Evolutionary conservation across 2,888 invertebrate species (phyloP).

Genomic region (Tipula confusa): DNA sequence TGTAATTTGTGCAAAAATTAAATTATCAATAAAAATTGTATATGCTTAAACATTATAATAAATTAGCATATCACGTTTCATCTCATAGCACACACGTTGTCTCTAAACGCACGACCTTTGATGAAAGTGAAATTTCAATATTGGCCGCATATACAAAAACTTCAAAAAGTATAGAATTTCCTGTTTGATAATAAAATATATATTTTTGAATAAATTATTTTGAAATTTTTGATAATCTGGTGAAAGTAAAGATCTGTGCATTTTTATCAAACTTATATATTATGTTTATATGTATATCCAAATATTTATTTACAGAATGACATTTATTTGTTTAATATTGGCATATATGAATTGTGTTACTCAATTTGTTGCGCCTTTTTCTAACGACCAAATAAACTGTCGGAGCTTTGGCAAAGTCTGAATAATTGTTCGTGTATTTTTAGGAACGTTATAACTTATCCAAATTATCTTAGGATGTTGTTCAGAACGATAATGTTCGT

Average conservation of each 20-base stretch:
- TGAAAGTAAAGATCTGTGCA: not conserved
- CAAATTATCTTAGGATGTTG: too few relatives aligned
- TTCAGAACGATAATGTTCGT: too few relatives aligned
- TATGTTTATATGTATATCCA: not conserved
- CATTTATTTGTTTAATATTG: not conserved
- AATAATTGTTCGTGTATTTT: too few relatives aligned
- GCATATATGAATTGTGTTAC: too few relatives aligned
- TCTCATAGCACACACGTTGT: not conserved
- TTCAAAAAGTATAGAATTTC: not conserved
- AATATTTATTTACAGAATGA: not conserved
- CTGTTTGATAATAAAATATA: not conserved
- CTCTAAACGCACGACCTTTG: not conserved
- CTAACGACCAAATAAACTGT: too few relatives aligned
- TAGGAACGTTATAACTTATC: too few relatives aligned
- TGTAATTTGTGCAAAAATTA: not conserved
- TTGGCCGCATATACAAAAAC: not conserved
- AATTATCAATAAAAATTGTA: not conserved
- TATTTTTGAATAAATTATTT: slow-evolving; percentile 4
- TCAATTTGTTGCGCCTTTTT: too few relatives aligned
- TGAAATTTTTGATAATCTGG: not conserved
- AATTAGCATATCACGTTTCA: not conserved
- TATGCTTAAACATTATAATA: not conserved
- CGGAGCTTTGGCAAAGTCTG: too few relatives aligned
- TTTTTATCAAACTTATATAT: too few relatives aligned
- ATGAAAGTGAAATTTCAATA: not conserved